A percentile compares a stretch with the other conserved stretches of the same genome.
Evolutionary conservation across 2,888 invertebrate genomes (phyloP).

Genomic region (Druceiella hillmani): DNA sequence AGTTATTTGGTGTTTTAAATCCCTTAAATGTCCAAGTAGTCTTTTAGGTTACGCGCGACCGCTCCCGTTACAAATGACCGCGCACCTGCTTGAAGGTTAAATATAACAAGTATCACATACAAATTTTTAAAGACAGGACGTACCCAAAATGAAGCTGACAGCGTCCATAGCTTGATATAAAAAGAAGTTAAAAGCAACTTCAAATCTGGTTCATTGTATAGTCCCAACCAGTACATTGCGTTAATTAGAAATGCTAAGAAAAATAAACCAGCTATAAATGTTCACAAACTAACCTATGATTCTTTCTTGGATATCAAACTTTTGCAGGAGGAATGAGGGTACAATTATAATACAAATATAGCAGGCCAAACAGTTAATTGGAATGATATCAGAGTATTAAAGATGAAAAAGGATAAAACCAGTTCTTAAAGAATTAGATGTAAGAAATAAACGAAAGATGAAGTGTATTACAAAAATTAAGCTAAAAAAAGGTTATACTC

Average conservation of each 20-base stretch:
- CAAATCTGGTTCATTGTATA: constrained; percentile 26
- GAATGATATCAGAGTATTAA: neutral
- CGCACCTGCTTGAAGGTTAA: too few species aligned
- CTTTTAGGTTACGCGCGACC: too few species aligned
- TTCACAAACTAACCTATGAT: constrained; percentile 3
- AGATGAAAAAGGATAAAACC: neutral
- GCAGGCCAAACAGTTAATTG: neutral
- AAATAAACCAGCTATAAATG: constrained; percentile 18
- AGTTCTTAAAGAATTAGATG: too few species aligned
- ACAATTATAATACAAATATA: neutral
- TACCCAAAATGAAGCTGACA: constrained; percentile 31
- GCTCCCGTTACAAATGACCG: too few species aligned
- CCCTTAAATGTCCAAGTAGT: too few species aligned
- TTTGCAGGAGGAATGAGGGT: neutral
- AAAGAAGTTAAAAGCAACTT: constrained; percentile 27
- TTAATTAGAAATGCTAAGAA: constrained; percentile 20
- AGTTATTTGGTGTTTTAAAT: too few species aligned
- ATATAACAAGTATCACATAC: constrained; percentile 26
- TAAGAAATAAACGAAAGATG: constrained; percentile 9
- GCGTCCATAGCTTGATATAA: constrained; percentile 29
- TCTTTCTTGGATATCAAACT: too few species aligned
- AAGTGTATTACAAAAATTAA: constrained; percentile 17
- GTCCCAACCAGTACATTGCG: constrained; percentile 20
- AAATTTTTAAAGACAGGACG: constrained; percentile 30
- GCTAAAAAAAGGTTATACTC: constrained; percentile 17